Conservation (phyloP, 1,140 invertebrate genomes). For the Drosophila ficusphila region DNA sequence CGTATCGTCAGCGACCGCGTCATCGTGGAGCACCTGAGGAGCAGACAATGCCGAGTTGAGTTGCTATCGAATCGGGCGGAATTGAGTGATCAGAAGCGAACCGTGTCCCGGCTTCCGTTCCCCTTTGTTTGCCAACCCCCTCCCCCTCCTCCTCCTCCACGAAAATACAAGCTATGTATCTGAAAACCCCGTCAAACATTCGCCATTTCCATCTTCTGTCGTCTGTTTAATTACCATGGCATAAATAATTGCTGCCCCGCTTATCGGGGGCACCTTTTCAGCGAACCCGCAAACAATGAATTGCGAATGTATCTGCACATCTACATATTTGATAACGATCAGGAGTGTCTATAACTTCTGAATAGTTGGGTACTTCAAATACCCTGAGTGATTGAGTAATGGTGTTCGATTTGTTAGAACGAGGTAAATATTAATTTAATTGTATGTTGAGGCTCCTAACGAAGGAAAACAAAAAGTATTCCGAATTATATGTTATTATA, state of each 20-base stretch:
- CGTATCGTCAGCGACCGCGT: slow-evolving; percentile 24
- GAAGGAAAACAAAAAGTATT: too few species aligned
- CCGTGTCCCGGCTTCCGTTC: slow-evolving; percentile 53
- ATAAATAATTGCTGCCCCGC: slow-evolving; percentile 59
- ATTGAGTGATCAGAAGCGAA: slow-evolving; percentile 54
- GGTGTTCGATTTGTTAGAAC: too few species aligned
- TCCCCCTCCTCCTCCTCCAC: too few species aligned
- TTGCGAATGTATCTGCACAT: slow-evolving; percentile 33
- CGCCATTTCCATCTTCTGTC: slow-evolving; percentile 42
- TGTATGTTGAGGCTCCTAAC: too few species aligned
- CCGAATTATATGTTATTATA: too few species aligned
- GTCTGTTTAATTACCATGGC: slow-evolving; percentile 69
- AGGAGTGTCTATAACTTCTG: slow-evolving; percentile 2
- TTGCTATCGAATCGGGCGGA: slow-evolving; percentile 38
- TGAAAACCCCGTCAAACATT: slow-evolving; percentile 18
- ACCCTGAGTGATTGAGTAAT: background rate
- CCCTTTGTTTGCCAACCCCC: slow-evolving; percentile 7
- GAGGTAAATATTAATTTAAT: too few species aligned
- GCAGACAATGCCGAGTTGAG: slow-evolving; percentile 18
- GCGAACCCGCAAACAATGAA: slow-evolving; percentile 17
- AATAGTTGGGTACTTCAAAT: background rate
- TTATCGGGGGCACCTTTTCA: slow-evolving; percentile 48
- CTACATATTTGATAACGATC: slow-evolving; percentile 28
- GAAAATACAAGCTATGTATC: slow-evolving; percentile 18
- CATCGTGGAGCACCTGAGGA: slow-evolving; percentile 62